Conservation (phyloP, 2,888 invertebrate genomes). For the Patella pellucida region DNA sequence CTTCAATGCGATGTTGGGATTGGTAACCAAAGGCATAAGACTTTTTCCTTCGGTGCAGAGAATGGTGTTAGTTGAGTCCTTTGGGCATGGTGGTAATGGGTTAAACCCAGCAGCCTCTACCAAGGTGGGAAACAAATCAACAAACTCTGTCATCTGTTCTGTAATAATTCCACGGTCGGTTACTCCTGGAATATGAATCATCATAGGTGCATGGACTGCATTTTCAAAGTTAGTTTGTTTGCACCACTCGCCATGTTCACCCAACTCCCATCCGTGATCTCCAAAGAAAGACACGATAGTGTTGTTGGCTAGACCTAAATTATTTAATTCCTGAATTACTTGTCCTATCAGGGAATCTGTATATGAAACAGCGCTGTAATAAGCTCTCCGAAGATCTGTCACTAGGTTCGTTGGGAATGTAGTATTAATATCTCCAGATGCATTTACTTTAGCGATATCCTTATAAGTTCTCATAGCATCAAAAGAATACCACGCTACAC, state of each 20-base stretch:
- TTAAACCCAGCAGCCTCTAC: slow-evolving; percentile 47
- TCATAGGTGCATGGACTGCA: slow-evolving; percentile 47
- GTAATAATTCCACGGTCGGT: slow-evolving; percentile 41
- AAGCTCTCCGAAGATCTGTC: slow-evolving; percentile 37
- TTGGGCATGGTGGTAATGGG: slow-evolving; percentile 36
- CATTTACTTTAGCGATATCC: slow-evolving; percentile 37
- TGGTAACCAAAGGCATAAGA: slow-evolving; percentile 37
- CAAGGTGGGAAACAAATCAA: slow-evolving; percentile 52
- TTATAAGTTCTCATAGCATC: slow-evolving; percentile 39
- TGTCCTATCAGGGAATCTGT: slow-evolving; percentile 39
- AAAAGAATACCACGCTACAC: slow-evolving; percentile 44
- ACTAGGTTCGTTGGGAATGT: slow-evolving; percentile 41
- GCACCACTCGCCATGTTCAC: slow-evolving; percentile 47
- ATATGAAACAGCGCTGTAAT: slow-evolving; percentile 43
- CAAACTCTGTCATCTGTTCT: slow-evolving; percentile 46
- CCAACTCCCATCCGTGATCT: slow-evolving; percentile 50
- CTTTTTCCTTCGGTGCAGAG: slow-evolving; percentile 46
- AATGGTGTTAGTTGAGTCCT: slow-evolving; percentile 31
- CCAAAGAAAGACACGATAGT: slow-evolving; percentile 46
- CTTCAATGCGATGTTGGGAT: slow-evolving; percentile 30
- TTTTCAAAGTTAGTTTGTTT: slow-evolving; percentile 51
- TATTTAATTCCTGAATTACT: slow-evolving; percentile 32
- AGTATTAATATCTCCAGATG: slow-evolving; percentile 45
- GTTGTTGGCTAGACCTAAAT: slow-evolving; percentile 35
- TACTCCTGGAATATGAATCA: slow-evolving; percentile 45